Percentiles rank a stretch among this genome's conserved stretches.
Evolutionary conservation across 2,888 invertebrate genomes (phyloP).

Genomic region (Cheilosia impressa): DNA sequence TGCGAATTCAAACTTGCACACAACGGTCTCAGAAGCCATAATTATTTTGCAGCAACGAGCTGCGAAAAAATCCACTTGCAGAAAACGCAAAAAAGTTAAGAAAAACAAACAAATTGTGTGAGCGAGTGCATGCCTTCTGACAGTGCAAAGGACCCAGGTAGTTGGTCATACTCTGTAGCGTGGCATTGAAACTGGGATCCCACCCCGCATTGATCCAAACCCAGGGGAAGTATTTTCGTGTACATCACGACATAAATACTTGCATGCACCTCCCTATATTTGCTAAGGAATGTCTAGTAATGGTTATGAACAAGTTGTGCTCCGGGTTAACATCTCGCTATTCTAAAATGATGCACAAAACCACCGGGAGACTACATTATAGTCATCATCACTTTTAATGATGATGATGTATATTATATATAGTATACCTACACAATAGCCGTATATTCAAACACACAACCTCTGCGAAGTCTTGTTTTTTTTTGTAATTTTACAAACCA

Average conservation of each 20-base stretch:
- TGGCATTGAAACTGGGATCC: conserved; percentile 56
- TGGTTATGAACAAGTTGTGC: conserved; percentile 38
- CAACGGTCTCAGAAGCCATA: conserved; percentile 64
- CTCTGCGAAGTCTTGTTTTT: too few species aligned
- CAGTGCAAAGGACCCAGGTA: conserved; percentile 49
- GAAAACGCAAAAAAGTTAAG: conserved; percentile 24
- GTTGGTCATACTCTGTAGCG: conserved; percentile 35
- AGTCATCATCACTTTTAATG: conserved; percentile 64
- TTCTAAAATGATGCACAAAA: conserved; percentile 20
- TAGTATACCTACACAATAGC: too few species aligned
- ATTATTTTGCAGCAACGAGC: conserved; percentile 63
- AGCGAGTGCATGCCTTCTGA: conserved; percentile 49
- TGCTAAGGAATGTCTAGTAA: conserved; percentile 43
- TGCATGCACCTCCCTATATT: conserved; percentile 42
- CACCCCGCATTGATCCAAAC: conserved; percentile 41
- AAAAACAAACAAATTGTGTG: conserved; percentile 46
- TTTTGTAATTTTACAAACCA: too few species aligned
- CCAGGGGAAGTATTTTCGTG: conserved; percentile 38
- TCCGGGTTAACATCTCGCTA: conserved; percentile 7
- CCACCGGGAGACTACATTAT: conserved; percentile 55
- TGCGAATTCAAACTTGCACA: conserved; percentile 55
- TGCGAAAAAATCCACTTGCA: conserved; percentile 48
- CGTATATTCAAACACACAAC: too few species aligned
- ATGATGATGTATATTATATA: conserved; percentile 45
- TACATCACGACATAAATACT: conserved; percentile 47